phyloP scores from a whole-genome alignment of 2,113 vertebrate genomes.

The Mixornis gularis region DNA sequence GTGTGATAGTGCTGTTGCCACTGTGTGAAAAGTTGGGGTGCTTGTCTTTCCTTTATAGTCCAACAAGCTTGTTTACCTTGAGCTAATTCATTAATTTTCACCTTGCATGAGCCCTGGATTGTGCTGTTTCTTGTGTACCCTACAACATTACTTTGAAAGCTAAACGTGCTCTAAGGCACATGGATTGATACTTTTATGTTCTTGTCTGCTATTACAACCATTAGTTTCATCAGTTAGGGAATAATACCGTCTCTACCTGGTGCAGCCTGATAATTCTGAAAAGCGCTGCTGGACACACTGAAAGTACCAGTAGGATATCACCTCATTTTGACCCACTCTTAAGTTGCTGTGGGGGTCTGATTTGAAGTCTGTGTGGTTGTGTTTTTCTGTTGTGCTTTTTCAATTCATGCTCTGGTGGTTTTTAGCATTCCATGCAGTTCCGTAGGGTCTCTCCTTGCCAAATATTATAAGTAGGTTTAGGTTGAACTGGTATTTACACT shows the following conservation, averaged over 20 bases:
- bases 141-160: neutral
- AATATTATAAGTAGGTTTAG: neutral
- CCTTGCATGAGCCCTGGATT: neutral
- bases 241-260: neutral
- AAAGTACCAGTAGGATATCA: neutral
- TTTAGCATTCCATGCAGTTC: neutral
- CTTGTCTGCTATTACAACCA: neutral
- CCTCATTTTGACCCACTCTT: neutral
- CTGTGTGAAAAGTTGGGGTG: neutral
- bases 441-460: neutral
- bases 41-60: neutral
- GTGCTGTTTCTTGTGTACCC: neutral
- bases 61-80: neutral
- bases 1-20: neutral
- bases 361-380: neutral
- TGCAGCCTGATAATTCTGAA: neutral
- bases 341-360: neutral
- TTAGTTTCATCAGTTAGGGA: neutral
- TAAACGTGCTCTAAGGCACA: accelerated
- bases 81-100: neutral
- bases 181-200: neutral
- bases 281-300: neutral
- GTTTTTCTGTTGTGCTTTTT: neutral
- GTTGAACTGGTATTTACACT: neutral
- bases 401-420: neutral